Evolutionary conservation across 2,113 vertebrate species (phyloP), one percentile per base, ranked within the genome.

Genomic region (Spheniscus mendiculus): DNA sequence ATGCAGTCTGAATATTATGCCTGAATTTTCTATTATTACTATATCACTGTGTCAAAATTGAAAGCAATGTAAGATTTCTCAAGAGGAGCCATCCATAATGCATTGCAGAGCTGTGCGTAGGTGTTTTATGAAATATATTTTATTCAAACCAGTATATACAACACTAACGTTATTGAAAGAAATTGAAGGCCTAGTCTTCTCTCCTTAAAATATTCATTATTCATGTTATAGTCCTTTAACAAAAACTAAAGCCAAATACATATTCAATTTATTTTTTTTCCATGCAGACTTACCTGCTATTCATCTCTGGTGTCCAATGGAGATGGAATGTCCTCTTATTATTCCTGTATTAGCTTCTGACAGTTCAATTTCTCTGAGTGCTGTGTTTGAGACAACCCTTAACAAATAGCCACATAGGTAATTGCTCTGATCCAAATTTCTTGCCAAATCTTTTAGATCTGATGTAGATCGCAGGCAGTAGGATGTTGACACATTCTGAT

Each of bases 281-380:
- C 97, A 95, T 97, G 89, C 87, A 90, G 52, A 73, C 21, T 95
- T 98, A 97, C 87, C 96, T 96, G 89, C 95, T 98, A 98, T 98
- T 98, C 97, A 97, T 98, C 97, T 97, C 96, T 92, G 93, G 90
- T 95, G 96, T 97, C 98, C 97, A 98, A 96, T 95, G 92, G 97
- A 98, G 96, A 98, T 91, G 95, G 98, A 98, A 98, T 96, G 96
- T 97, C 96, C 96, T 87, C 96, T 98, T 98, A 97, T 98, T 98
- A 98, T 96, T 97, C 90, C 93, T 97, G 56, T 97, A 98, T 98
- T 98, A 96, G 88, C 95, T 98, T 96, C 95, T 98, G 98, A 98
- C 98, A 98, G 97, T 98, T 98, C 98, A 98, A 97, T 98, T 98
- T 98, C 97, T 98, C 96, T 96, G 96, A 98, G 97, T 97, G 97